Base-by-base conservation (phyloP, 1,140 invertebrate genomes). In the Oppia nitens region DNA sequence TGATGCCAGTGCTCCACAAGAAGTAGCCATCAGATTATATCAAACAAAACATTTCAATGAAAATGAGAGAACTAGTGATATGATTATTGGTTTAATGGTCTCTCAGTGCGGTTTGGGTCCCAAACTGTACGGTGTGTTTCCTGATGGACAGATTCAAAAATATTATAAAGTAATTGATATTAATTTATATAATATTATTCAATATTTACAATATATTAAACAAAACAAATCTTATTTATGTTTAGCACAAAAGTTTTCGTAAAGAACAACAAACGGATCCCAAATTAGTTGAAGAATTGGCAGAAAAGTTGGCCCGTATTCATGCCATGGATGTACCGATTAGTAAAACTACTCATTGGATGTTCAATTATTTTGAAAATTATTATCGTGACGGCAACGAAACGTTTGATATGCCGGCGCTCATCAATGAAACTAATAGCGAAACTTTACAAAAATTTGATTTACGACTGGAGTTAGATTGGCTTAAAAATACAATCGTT, bases 231-330 rank as follows among this genome's bases (percentile, higher is more conserved):
- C n/a, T n/a, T n/a, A n/a, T n/a, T n/a, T n/a, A n/a, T n/a, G n/a
- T 54, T 47, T 6, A 54, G 53, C 53, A 54, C 28, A 26, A 54
- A 54, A 9, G 28, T 48, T 54, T 54, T 54, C 20, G 53, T n/a
- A 20, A 11, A 9, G 27, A 28, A 9, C 6, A 54, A n/a, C 53
- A 25, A 23, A 20, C 47, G 6, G 25, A 20, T 54, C 20, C 53
- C 6, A 54, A 23, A 26, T 25, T 23, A 45, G n/a, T 54, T 6
- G 17, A n/a, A 23, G n/a, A n/a, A 29, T 17, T 54, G 32, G 53
- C 53, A 9, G 17, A 47, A 27, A 21, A 21, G 25, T 29, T 54
- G 21, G 53, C 53, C 6, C 20, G 20, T 21, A 54, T 25, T 11
- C 53, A 23, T 25, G 20, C n/a, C 6, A 11, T 54, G 26, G 28